These are phyloP conservation scores for Hipposideros armiger DNA, from an alignment of 2,113 vertebrate species.

Conservation along the genomic window DNA sequence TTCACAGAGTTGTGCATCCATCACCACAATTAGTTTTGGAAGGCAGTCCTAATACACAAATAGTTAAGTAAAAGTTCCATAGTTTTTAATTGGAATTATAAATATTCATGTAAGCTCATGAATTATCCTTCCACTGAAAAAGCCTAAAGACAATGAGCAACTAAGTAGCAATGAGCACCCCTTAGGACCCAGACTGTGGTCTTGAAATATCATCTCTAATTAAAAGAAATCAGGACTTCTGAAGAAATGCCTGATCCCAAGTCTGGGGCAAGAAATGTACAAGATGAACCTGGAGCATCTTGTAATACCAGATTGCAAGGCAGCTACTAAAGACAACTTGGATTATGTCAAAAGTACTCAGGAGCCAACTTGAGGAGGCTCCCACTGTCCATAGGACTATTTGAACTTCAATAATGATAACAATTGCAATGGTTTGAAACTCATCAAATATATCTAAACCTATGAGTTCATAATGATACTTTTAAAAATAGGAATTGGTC, in stretches of 20 bases:
- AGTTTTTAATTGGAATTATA: neutral
- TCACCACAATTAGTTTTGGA: neutral
- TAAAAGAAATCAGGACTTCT: neutral
- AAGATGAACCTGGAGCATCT: neutral
- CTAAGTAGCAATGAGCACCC: neutral
- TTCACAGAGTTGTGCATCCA: neutral
- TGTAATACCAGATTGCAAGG: neutral
- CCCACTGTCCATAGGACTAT: neutral
- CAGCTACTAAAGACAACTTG: neutral
- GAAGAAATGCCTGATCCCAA: neutral
- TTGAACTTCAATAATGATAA: neutral
- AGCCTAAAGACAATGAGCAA: neutral
- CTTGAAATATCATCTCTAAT: neutral
- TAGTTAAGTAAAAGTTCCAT: neutral
- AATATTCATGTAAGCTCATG: slow-evolving; percentile 3
- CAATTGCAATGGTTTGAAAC: neutral
- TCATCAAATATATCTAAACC: neutral
- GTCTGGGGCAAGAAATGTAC: neutral
- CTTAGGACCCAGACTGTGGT: neutral
- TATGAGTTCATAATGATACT: neutral
- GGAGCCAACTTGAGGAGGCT: neutral
- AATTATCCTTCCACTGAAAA: slow-evolving; percentile 9
- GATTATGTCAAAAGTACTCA: neutral
- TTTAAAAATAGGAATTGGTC: neutral
- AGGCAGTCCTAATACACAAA: neutral